These are phyloP conservation scores for Phainopepla nitens DNA, from an alignment of 2,113 vertebrate genomes.

Conservation along the genomic window DNA sequence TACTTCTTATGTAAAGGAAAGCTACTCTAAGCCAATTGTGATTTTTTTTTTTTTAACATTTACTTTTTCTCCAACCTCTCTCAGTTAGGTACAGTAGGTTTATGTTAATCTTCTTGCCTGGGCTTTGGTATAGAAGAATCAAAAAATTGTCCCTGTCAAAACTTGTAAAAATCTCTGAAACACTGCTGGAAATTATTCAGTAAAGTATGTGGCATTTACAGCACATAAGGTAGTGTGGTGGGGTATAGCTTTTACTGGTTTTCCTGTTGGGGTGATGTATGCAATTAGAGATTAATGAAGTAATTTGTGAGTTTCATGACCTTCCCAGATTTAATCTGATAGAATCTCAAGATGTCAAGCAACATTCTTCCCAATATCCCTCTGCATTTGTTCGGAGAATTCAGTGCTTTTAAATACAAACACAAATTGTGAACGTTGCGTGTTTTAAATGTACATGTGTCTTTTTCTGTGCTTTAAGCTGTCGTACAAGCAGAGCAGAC, in stretches of 20 bases:
- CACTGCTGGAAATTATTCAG: not conserved
- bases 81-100: not conserved
- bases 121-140: not conserved
- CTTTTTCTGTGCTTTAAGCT: not conserved
- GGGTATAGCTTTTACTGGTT: not conserved
- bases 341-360: not conserved
- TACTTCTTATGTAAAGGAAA: not conserved
- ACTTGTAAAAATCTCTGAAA: not conserved
- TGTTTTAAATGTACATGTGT: not conserved
- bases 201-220: not conserved
- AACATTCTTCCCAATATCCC: not conserved
- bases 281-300: not conserved
- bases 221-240: not conserved
- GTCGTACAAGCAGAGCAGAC: not conserved
- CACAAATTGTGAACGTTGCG: fast-evolving
- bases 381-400: not conserved
- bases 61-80: not conserved
- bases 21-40: not conserved
- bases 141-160: not conserved
- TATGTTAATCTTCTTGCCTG: not conserved
- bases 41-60: not conserved
- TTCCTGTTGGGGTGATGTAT: not conserved
- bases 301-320: not conserved
- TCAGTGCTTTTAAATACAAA: not conserved
- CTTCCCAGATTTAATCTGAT: not conserved